A percentile compares a stretch with the other conserved stretches of the same genome.
Conservation (phyloP, 2,113 vertebrate species). For the Elephantulus edwardii region DNA sequence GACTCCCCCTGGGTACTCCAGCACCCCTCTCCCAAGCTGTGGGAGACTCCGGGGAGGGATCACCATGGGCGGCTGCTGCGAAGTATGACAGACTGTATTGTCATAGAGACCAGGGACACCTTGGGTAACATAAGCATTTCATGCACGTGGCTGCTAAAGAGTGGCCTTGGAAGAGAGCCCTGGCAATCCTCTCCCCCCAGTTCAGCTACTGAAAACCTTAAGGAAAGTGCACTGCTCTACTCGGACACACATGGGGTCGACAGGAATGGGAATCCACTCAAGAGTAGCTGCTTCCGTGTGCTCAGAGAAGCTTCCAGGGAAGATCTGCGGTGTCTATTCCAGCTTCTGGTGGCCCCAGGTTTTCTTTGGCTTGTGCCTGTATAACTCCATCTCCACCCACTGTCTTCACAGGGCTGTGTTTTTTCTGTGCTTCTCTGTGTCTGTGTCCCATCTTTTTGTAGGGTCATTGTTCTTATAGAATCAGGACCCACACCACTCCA, state of each 20-base stretch:
- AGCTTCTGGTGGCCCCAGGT: background rate
- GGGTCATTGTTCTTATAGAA: background rate
- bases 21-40: background rate
- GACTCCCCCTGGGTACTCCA: background rate
- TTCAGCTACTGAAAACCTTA: background rate
- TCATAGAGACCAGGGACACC: background rate
- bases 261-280: background rate
- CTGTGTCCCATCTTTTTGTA: background rate
- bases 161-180: background rate
- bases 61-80: no score
- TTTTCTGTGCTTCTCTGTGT: background rate
- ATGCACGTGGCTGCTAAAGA: background rate
- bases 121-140: background rate
- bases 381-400: background rate
- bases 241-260: background rate
- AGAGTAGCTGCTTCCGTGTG: background rate
- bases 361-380: background rate
- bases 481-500: background rate
- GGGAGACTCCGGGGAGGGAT: background rate
- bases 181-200: background rate
- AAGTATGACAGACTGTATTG: background rate
- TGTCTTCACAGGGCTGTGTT: background rate
- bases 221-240: background rate
- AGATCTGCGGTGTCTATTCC: background rate
- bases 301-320: background rate